Base-by-base conservation (phyloP, 2,888 invertebrate genomes). In the Eristalis tenax region DNA sequence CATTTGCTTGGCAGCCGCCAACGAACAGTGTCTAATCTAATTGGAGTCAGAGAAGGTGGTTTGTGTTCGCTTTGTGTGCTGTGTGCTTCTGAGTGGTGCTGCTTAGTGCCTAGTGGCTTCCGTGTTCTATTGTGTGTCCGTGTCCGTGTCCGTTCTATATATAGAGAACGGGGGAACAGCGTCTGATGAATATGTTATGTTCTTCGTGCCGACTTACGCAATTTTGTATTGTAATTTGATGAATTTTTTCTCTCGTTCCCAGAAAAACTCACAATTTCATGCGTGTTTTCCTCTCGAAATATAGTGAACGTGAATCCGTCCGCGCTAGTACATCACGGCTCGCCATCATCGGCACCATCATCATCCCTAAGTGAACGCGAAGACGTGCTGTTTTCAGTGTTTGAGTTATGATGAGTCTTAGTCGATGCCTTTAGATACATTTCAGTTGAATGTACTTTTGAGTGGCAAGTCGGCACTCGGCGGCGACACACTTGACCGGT, bases 11-110 rank as follows among this genome's bases (percentile, higher is more conserved):
- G 56, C 43, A 22, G 23, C 57, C 57, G 76, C 40, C 70, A 79
- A 74, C 50, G 65, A 50, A 50, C 75, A 84, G 83, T 84, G 78
- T 75, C 70, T 75, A 75, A 83, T 83, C 78, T 75, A 66, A 83
- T 83, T 75, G 86, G 70, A 86, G 82, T 86, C 82, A 59, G 75
- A 64, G 78, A 75, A 83, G 86, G 86, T 86, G 86, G 82, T 85
- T 83, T n/a, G 43, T 43, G n/a, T 15, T n/a, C 18, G 50, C 40
- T 38, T n/a, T 38, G n/a, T 56, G 13, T 61, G 64, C 32, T 40
- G 59, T 35, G 26, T 26, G 26, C 26, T 26, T n/a, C n/a, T n/a
- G n/a, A 10, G 40, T 11, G 22, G 10, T n/a, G 74, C 28, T 65
- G 43, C 70, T n/a, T n/a, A n/a, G n/a, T 23, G 59, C 59, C 23